Percentiles rank a stretch among this genome's conserved stretches.
Evolutionary conservation across 2,797 vertebrate species (phyloP).

Genomic region (Sebastes hubbsi): DNA sequence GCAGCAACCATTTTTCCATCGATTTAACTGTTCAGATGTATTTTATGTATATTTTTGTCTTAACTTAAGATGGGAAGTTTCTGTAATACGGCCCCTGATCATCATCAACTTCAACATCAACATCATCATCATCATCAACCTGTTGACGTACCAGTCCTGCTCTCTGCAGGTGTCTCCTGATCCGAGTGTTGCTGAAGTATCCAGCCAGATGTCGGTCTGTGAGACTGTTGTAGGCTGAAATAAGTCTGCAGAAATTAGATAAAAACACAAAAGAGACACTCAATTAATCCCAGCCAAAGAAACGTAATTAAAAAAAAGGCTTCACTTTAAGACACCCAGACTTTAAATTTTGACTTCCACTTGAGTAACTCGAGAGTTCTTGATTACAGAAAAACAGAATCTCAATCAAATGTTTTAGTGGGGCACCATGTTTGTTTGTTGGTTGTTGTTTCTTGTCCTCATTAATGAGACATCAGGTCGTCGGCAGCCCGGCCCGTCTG

Average conservation of each 20-base stretch:
- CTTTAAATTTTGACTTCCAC: not conserved
- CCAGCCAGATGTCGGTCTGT: constrained; percentile 93
- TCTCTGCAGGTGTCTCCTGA: constrained; percentile 90
- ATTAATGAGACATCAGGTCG: constrained; percentile 58
- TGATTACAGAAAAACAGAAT: constrained; percentile 43
- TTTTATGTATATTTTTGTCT: no score
- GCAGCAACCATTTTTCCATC: no score
- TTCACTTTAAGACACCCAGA: not conserved
- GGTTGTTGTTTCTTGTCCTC: constrained; percentile 46
- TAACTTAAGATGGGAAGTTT: no score
- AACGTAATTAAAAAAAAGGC: not conserved
- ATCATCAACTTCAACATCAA: not conserved
- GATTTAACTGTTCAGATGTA: no score
- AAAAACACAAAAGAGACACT: constrained; percentile 7
- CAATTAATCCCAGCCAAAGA: not conserved
- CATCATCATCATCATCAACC: not conserved
- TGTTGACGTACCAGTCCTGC: constrained; percentile 90
- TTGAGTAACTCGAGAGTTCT: not conserved
- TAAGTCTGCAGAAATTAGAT: constrained; percentile 79
- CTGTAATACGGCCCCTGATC: not conserved
- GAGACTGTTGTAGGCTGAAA: constrained; percentile 92
- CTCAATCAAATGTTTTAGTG: constrained; percentile 37
- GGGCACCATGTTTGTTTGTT: constrained; percentile 50
- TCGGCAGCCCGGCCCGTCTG: constrained; percentile 1
- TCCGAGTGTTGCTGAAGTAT: constrained; percentile 93